phyloP scores from a whole-genome alignment of 2,797 vertebrate genomes.

The Semaprochilodus insignis region DNA sequence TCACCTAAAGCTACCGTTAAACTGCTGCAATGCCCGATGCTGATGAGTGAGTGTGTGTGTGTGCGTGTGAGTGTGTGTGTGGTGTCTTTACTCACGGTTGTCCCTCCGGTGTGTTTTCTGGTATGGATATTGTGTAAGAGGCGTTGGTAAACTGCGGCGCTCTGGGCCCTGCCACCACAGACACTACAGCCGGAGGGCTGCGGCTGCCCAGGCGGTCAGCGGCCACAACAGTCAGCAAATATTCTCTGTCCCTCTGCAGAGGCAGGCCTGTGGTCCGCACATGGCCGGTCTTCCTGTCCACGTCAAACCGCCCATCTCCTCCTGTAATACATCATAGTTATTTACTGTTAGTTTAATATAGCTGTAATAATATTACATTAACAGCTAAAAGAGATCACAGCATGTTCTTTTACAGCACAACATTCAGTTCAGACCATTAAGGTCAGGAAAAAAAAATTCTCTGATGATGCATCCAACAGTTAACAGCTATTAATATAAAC shows the following conservation, averaged over 20 bases:
- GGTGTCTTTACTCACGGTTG: slow-evolving; percentile 79
- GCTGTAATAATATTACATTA: too few species aligned
- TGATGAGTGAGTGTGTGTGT: slow-evolving; percentile 7
- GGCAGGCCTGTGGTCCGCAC: slow-evolving; percentile 85
- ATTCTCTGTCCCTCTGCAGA: slow-evolving; percentile 82
- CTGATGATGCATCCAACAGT: too few species aligned
- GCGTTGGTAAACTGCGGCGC: slow-evolving; percentile 86
- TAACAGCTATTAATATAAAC: too few species aligned
- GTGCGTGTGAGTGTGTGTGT: slow-evolving; percentile 28
- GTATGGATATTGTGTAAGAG: slow-evolving; percentile 80
- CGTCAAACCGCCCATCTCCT: slow-evolving; percentile 85
- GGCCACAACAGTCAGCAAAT: slow-evolving; percentile 84
- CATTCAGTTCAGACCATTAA: too few species aligned
- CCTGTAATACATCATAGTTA: slow-evolving; percentile 68
- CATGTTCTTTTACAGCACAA: too few species aligned
- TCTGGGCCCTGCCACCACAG: slow-evolving; percentile 82
- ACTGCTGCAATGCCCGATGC: too few species aligned
- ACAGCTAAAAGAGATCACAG: too few species aligned
- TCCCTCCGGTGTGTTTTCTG: slow-evolving; percentile 80
- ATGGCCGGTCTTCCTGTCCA: slow-evolving; percentile 86
- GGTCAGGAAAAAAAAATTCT: too few species aligned
- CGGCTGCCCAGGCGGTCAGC: slow-evolving; percentile 84
- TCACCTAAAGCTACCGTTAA: too few species aligned
- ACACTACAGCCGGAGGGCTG: slow-evolving; percentile 79
- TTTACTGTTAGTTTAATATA: slow-evolving; percentile 5